A percentile compares a stretch with the other conserved stretches of the same genome.
phyloP scores from a whole-genome alignment of 2,113 vertebrate genomes.

The Corythoichthys haematopterus region DNA sequence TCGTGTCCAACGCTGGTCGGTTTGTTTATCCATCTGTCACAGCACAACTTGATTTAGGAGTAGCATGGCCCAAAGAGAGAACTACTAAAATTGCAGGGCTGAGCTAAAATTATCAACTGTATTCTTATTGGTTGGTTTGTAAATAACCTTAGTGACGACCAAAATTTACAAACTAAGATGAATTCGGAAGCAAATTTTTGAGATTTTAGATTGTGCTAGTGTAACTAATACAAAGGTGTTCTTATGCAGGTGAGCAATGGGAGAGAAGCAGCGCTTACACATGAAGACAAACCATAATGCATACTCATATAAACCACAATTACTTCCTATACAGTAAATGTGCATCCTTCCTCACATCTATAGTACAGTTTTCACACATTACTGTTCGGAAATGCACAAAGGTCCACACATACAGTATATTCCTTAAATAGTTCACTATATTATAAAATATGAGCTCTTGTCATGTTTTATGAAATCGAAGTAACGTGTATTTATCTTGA shows the following conservation, averaged over 20 bases:
- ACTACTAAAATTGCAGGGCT: not conserved
- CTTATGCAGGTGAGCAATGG: not conserved
- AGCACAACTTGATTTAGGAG: not conserved
- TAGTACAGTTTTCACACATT: slow-evolving; percentile 14
- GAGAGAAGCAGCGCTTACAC: not conserved
- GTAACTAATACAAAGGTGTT: not conserved
- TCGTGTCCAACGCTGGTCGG: not conserved
- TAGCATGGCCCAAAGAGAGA: not conserved
- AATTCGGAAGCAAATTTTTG: not conserved
- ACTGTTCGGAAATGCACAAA: not conserved
- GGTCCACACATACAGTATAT: slow-evolving; percentile 4
- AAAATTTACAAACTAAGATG: not conserved
- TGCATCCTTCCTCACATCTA: slow-evolving; percentile 33
- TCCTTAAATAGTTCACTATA: slow-evolving; percentile 21
- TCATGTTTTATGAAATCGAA: not conserved
- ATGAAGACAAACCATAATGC: slow-evolving; percentile 42
- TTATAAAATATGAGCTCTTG: slow-evolving; percentile 8
- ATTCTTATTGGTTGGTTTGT: not conserved
- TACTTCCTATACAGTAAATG: slow-evolving; percentile 50
- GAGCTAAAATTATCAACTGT: not conserved
- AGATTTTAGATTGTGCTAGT: too few relatives aligned
- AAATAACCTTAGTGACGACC: not conserved
- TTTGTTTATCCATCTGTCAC: slow-evolving; percentile 5
- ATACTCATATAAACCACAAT: slow-evolving; percentile 53
- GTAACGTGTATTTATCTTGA: not conserved